A percentile compares a stretch with the other conserved stretches of the same genome.
Evolutionary conservation across 2,888 invertebrate species (phyloP).

Genomic region (Campaea margaritaria): DNA sequence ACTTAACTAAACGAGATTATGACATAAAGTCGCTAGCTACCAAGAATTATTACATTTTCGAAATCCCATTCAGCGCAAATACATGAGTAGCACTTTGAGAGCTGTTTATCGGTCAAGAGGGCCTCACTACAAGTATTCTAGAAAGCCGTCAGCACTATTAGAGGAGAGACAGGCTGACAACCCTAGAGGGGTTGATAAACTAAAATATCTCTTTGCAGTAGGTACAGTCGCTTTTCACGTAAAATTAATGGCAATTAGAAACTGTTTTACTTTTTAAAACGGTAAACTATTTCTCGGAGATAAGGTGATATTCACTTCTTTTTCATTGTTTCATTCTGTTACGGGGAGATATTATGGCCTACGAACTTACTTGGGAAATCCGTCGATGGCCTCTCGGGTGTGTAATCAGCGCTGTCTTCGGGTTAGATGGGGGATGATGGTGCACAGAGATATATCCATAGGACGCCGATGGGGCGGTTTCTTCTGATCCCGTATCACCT

Average conservation of each 20-base stretch:
- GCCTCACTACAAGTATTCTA: slow-evolving; percentile 3
- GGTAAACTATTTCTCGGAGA: background rate
- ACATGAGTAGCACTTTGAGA: background rate
- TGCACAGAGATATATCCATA: too few species aligned
- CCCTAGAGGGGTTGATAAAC: slow-evolving; percentile 6
- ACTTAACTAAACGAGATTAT: too few species aligned
- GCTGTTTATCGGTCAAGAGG: background rate
- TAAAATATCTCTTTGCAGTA: slow-evolving; percentile 10
- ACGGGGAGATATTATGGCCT: too few species aligned
- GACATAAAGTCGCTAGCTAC: too few species aligned
- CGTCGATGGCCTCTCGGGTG: too few species aligned
- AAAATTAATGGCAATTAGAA: background rate
- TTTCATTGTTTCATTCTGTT: too few species aligned
- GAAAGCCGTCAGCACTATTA: slow-evolving; percentile 3
- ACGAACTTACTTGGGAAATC: too few species aligned
- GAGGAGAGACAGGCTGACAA: background rate
- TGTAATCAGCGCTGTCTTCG: too few species aligned
- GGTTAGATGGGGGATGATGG: too few species aligned
- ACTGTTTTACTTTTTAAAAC: background rate
- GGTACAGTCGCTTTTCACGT: slow-evolving; percentile 4
- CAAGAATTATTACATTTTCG: background rate
- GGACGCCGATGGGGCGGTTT: too few species aligned
- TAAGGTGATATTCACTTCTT: too few species aligned
- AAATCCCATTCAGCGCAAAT: background rate
- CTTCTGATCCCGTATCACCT: too few species aligned